These are phyloP conservation scores for Arenaria interpres DNA, from an alignment of 2,113 vertebrate species.

Conservation along the genomic window DNA sequence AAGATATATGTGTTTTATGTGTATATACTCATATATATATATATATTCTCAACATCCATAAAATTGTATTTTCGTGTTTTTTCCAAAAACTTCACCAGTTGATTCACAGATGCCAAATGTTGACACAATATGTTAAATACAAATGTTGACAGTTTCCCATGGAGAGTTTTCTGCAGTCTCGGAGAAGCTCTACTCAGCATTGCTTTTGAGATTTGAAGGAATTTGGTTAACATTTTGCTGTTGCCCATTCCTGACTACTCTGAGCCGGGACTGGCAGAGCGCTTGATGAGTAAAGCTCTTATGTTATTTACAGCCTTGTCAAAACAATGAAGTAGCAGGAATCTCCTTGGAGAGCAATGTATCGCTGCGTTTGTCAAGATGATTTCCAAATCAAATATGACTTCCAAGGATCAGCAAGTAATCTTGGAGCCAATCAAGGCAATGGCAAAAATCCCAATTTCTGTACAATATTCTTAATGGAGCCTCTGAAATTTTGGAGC, in stretches of 20 bases:
- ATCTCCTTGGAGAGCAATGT: slow-evolving; percentile 59
- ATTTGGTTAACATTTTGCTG: slow-evolving; percentile 45
- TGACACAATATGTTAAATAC: not conserved
- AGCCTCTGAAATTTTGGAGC: not conserved
- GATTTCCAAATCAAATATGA: slow-evolving; percentile 50
- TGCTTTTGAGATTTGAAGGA: not conserved
- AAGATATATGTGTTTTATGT: not conserved
- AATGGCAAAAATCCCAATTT: slow-evolving; percentile 30
- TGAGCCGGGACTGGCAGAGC: not conserved
- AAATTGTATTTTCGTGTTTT: not conserved
- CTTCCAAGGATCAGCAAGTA: slow-evolving; percentile 37
- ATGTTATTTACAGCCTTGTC: slow-evolving; percentile 62
- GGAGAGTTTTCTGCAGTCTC: not conserved
- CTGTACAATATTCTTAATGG: not conserved
- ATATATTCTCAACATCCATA: not conserved
- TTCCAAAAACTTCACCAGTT: not conserved
- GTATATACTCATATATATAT: not conserved
- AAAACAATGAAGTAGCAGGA: slow-evolving; percentile 62
- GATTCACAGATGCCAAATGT: slow-evolving; percentile 16
- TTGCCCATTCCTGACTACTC: slow-evolving; percentile 1
- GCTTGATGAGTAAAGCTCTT: slow-evolving; percentile 46
- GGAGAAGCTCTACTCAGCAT: not conserved
- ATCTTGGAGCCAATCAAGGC: slow-evolving; percentile 3
- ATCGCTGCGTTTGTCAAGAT: slow-evolving; percentile 59
- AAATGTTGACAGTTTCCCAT: slow-evolving; percentile 15